Evolutionary conservation across 2,113 vertebrate species (phyloP).

Genomic region (Aspiorhynchus laticeps): DNA sequence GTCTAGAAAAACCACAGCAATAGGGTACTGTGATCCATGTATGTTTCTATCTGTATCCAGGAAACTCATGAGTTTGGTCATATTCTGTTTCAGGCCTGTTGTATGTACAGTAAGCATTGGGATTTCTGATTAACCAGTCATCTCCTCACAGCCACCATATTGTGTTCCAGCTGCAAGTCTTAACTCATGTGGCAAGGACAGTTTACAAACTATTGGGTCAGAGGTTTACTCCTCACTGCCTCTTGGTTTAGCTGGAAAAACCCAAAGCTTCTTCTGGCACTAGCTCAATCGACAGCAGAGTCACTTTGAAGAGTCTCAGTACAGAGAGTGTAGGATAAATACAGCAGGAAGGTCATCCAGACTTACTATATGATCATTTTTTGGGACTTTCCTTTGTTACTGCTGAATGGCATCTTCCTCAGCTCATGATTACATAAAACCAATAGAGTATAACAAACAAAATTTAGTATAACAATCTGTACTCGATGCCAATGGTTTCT

Average conservation of each 20-base stretch:
- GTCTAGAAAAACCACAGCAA: background rate
- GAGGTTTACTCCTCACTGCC: slow-evolving; percentile 62
- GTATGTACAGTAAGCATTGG: slow-evolving; percentile 48
- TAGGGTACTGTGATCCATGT: background rate
- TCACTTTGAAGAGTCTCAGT: slow-evolving; percentile 46
- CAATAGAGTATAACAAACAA: background rate
- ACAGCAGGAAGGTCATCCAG: background rate
- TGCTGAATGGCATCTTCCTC: background rate
- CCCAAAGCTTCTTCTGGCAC: slow-evolving; percentile 54
- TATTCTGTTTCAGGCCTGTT: slow-evolving; percentile 51
- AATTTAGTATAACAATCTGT: background rate
- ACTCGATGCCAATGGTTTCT: background rate
- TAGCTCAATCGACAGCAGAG: slow-evolving; percentile 41
- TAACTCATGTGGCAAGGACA: slow-evolving; percentile 65
- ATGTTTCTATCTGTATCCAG: slow-evolving; percentile 47
- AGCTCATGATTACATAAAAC: background rate
- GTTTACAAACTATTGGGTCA: slow-evolving; percentile 74
- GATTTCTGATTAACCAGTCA: slow-evolving; percentile 65
- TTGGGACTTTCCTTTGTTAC: background rate
- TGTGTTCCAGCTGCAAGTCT: slow-evolving; percentile 57
- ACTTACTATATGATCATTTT: background rate
- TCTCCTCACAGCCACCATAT: slow-evolving; percentile 45
- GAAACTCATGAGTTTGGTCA: slow-evolving; percentile 23
- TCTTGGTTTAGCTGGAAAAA: slow-evolving; percentile 45
- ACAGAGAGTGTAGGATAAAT: slow-evolving; percentile 32